These are phyloP conservation scores for Bubalus kerabau DNA, from an alignment of 2,113 vertebrate genomes.

Conservation along the genomic window DNA sequence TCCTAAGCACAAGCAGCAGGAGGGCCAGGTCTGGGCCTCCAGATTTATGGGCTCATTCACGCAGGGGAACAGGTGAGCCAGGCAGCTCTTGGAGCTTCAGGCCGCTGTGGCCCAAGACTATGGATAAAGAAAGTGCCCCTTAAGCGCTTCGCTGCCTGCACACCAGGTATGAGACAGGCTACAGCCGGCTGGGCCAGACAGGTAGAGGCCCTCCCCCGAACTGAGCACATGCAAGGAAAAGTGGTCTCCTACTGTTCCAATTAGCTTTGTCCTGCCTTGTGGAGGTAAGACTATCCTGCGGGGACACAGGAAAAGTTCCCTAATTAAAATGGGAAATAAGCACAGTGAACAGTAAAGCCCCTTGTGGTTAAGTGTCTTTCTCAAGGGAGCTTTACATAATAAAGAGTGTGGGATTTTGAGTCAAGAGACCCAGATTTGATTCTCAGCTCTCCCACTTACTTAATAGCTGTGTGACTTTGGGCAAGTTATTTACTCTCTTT, in stretches of 20 bases:
- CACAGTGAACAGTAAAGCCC: conserved; percentile 61
- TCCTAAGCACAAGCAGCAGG: neutral
- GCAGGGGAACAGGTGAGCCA: neutral
- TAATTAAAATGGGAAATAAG: conserved; percentile 74
- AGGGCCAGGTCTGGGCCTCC: neutral
- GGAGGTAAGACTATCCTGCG: neutral
- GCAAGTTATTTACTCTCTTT: neutral
- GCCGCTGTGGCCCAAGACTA: neutral
- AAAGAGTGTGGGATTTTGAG: conserved; percentile 60
- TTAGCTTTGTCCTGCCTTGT: neutral
- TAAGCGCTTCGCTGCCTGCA: neutral
- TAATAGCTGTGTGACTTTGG: conserved; percentile 3
- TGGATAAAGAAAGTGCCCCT: neutral
- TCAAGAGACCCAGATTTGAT: conserved; percentile 7
- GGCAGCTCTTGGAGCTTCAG: neutral
- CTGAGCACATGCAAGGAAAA: neutral
- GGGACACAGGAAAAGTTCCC: neutral
- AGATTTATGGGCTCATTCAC: neutral
- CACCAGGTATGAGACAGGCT: neutral
- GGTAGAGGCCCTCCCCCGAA: neutral
- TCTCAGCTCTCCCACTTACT: neutral
- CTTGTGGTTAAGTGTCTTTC: conserved; percentile 31
- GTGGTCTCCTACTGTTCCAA: conserved; percentile 19
- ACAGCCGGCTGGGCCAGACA: neutral
- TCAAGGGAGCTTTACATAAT: neutral